A percentile compares a stretch with the other conserved stretches of the same genome.
Conservation (phyloP, 2,888 invertebrate species). For the Ditylenchus weischeri region DNA sequence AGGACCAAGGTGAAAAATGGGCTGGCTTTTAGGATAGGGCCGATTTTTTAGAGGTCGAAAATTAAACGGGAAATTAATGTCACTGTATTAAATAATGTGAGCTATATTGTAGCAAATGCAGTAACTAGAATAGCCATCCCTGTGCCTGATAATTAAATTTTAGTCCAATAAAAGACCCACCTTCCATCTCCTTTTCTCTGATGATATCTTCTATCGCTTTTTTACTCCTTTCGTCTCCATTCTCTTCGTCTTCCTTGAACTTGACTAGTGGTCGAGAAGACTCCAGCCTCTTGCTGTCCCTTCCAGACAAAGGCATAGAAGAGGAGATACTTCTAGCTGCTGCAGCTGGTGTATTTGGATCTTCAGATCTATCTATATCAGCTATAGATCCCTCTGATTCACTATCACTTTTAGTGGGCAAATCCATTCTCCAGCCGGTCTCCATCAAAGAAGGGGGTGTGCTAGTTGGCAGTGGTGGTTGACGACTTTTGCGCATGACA, state of each 20-base stretch:
- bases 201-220: neutral
- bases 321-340: too few relatives aligned
- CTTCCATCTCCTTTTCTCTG: neutral
- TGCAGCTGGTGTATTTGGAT: too few relatives aligned
- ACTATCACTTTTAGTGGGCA: neutral
- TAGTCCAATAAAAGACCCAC: neutral
- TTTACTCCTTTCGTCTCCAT: neutral
- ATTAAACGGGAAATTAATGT: too few relatives aligned
- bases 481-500: neutral
- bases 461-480: neutral
- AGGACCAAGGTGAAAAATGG: too few relatives aligned
- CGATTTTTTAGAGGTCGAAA: too few relatives aligned
- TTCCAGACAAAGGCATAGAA: neutral
- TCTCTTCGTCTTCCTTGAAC: conserved; percentile 2
- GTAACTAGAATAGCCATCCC: too few relatives aligned
- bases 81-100: too few relatives aligned
- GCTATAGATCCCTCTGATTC: conserved; percentile 4
- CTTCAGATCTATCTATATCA: neutral
- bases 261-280: neutral
- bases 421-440: too few relatives aligned
- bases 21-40: too few relatives aligned
- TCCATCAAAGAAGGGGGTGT: neutral
- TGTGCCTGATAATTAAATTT: too few relatives aligned
- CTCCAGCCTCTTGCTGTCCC: neutral
- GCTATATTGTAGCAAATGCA: too few relatives aligned